Evolutionary conservation across 1,140 invertebrate genomes (phyloP).

Genomic region (Drusus annulatus): DNA sequence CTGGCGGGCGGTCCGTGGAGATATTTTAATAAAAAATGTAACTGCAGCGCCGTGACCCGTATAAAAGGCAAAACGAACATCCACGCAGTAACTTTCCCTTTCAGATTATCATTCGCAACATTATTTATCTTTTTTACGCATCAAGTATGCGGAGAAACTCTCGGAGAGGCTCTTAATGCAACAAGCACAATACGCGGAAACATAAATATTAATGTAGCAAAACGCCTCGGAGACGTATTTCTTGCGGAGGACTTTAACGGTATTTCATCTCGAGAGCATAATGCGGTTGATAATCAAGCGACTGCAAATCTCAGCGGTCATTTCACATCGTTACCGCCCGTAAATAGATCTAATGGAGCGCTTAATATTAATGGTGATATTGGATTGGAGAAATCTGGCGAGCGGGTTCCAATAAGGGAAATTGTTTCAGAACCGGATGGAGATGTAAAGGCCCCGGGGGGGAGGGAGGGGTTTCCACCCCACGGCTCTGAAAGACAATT

Average conservation of each 20-base stretch:
- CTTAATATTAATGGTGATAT: constrained; percentile 42
- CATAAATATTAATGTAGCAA: not conserved
- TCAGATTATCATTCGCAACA: constrained; percentile 23
- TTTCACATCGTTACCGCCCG: constrained; percentile 23
- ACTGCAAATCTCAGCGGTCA: constrained; percentile 11
- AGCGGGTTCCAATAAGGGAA: constrained; percentile 38
- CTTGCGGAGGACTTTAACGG: not conserved
- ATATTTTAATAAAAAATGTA: constrained; percentile 47
- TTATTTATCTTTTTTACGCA: constrained; percentile 52
- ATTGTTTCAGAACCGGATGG: constrained; percentile 41
- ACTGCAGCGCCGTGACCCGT: constrained; percentile 47
- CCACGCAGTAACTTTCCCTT: constrained; percentile 26
- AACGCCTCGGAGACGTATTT: not conserved
- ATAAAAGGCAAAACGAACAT: constrained; percentile 39
- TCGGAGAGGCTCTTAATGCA: not conserved
- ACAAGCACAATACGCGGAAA: constrained; percentile 39
- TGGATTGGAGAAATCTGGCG: constrained; percentile 34
- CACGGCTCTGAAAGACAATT: constrained; percentile 52
- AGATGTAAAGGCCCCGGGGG: not conserved
- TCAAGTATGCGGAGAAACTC: constrained; percentile 34
- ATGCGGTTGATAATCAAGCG: not conserved
- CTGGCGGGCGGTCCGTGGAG: constrained; percentile 10
- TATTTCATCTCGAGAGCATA: not conserved
- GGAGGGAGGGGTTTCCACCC: not conserved
- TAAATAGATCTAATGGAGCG: constrained; percentile 40